Base-by-base conservation (phyloP, 35 echinoderm and acorn worm species). In the Patiria miniata region DNA sequence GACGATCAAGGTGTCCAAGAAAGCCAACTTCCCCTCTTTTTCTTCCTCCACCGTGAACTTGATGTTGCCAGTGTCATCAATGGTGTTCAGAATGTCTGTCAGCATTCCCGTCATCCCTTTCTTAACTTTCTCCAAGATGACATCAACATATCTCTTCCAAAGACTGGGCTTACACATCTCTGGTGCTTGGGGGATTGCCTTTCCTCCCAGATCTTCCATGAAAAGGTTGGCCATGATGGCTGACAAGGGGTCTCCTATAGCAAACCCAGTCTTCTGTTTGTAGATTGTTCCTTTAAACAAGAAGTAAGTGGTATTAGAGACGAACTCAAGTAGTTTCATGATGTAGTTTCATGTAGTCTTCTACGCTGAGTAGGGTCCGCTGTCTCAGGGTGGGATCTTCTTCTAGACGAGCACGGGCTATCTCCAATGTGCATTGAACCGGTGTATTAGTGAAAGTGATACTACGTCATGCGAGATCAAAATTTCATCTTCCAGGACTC, bases 381-480 rank as follows among this genome's bases (percentile, higher is more conserved):
- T 59, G 14, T 15, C 56, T 14, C 14, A 59, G 56, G 22, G 56
- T 22, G 14, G 56, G 14, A 22, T 59, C 56, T 14, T 59, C 22
- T 14, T 59, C 56, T 22, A 59, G 56, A 15, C 22, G 14, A 15
- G 22, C 37, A 29, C 22, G n/a, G 7, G 8, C 8, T 77, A 77
- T 14, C 10, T n/a, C 23, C 69, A 10, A n/a, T 8, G 12, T 77
- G 10, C n/a, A n/a, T n/a, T n/a, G n/a, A n/a, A 77, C 37, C 9
- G 69, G 69, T 10, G 69, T 77, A n/a, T 77, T 8, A 29, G 69
- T 77, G 73, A 78, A 14, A 78, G 73, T 10, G 0, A 28, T 14
- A 82, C 80, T 16, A 82, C 80, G 52, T 82, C 80, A 82, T 82
- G 80, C 19, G 79, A 82, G 80, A 47, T 82, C 14, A 52, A 51